Conservation (phyloP, 37 sponge, comb jelly and placozoan species). For the Cliona cf. orientalis region DNA sequence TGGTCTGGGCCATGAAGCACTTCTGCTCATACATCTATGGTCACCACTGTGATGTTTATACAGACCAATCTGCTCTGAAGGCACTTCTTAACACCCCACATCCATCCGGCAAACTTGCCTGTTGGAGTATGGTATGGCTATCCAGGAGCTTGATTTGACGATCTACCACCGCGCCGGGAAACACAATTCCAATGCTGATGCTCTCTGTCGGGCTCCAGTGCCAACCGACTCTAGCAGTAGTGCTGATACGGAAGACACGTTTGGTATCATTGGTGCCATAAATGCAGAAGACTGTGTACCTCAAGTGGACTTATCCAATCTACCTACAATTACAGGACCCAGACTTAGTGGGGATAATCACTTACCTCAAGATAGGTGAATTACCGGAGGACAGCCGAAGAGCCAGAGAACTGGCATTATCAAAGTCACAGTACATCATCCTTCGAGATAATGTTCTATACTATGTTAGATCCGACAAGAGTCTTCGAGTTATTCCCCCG, state of each 20-base stretch:
- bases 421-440: constrained; percentile 27
- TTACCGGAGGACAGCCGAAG: constrained; percentile 39
- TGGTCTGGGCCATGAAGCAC: constrained; percentile 73
- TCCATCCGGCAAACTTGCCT: constrained; percentile 62
- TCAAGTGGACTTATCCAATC: neutral
- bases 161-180: constrained; percentile 44
- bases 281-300: neutral
- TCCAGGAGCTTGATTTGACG: constrained; percentile 47
- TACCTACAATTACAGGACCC: constrained; percentile 38
- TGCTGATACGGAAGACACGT: too few relatives aligned
- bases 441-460: constrained; percentile 52
- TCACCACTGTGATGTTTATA: constrained; percentile 48
- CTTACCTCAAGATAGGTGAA: constrained; percentile 32
- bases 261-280: constrained; percentile 3
- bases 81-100: constrained; percentile 64
- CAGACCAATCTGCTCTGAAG: constrained; percentile 72
- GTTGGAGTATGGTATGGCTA: constrained; percentile 69
- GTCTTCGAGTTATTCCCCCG: constrained; percentile 53
- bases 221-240: too few relatives aligned
- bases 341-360: constrained; percentile 17
- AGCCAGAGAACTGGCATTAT: constrained; percentile 18
- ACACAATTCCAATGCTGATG: constrained; percentile 56
- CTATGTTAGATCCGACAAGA: constrained; percentile 45
- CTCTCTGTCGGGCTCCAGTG: constrained; percentile 43
- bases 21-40: constrained; percentile 73